phyloP scores from a whole-genome alignment of 1,140 invertebrate species.

The Aphelinus certus region DNA sequence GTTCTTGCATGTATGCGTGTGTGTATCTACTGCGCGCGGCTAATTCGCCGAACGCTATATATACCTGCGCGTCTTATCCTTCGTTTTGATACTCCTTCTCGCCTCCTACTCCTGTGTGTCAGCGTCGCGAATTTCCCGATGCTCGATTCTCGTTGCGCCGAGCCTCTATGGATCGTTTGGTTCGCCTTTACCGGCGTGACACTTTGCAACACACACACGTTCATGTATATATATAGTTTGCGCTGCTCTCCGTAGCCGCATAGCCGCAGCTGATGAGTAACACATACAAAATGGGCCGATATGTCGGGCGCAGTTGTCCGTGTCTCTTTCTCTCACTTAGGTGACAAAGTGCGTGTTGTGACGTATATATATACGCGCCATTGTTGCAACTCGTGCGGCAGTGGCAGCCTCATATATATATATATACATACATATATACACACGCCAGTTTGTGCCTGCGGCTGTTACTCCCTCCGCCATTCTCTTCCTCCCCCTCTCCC shows the following conservation, averaged over 20 bases:
- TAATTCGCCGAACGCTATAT: not conserved
- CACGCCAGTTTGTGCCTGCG: constrained; percentile 26
- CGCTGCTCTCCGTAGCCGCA: too few species aligned
- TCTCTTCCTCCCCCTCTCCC: not conserved
- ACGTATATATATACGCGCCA: constrained; percentile 1
- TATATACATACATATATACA: not conserved
- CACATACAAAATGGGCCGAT: constrained; percentile 15
- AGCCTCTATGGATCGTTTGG: too few species aligned
- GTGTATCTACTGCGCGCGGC: constrained; percentile 49
- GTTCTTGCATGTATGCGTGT: constrained; percentile 63
- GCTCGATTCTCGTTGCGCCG: too few species aligned
- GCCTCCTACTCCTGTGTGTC: too few species aligned
- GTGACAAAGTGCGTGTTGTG: constrained; percentile 6
- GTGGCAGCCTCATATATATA: not conserved
- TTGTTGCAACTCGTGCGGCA: not conserved
- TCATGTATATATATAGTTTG: too few species aligned
- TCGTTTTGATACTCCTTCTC: too few species aligned
- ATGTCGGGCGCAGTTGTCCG: constrained; percentile 4
- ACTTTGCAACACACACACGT: too few species aligned
- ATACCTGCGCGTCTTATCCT: not conserved
- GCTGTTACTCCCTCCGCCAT: constrained; percentile 24
- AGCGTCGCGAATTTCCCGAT: too few species aligned
- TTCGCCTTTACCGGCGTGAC: too few species aligned
- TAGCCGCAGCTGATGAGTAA: too few species aligned
- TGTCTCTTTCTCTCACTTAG: constrained; percentile 27